Evolutionary conservation across 1,140 invertebrate species (phyloP).

Genomic region (Megalonaias nervosa): DNA sequence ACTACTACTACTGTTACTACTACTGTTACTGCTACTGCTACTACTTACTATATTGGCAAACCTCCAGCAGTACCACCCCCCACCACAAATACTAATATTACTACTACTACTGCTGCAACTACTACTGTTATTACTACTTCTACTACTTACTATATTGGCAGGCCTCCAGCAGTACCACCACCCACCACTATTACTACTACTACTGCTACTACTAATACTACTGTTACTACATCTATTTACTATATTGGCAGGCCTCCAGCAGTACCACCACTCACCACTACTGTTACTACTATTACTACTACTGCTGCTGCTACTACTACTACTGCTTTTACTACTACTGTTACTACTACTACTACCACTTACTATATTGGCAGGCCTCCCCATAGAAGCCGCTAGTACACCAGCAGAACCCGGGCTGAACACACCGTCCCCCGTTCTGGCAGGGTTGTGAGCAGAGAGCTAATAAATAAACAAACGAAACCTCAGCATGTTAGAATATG

Average conservation of each 20-base stretch:
- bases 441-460: conserved; percentile 59
- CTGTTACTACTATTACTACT: not conserved
- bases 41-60: conserved; percentile 79
- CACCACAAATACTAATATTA: not conserved
- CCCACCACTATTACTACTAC: not conserved
- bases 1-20: not conserved
- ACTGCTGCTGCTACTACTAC: not conserved
- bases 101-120: not conserved
- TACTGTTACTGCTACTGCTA: not conserved
- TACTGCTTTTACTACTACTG: not conserved
- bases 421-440: conserved; percentile 62
- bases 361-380: conserved; percentile 78
- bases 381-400: conserved; percentile 61
- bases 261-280: not conserved
- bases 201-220: not conserved
- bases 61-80: conserved; percentile 21
- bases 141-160: not conserved
- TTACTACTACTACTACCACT: conserved; percentile 51
- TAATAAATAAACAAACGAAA: conserved; percentile 21
- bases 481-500: no score
- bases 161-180: not conserved
- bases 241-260: not conserved
- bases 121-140: not conserved
- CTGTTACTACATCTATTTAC: not conserved
- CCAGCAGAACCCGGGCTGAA: conserved; percentile 57